phyloP scores from a whole-genome alignment of 2,113 vertebrate species.

The Xerus inauris region DNA sequence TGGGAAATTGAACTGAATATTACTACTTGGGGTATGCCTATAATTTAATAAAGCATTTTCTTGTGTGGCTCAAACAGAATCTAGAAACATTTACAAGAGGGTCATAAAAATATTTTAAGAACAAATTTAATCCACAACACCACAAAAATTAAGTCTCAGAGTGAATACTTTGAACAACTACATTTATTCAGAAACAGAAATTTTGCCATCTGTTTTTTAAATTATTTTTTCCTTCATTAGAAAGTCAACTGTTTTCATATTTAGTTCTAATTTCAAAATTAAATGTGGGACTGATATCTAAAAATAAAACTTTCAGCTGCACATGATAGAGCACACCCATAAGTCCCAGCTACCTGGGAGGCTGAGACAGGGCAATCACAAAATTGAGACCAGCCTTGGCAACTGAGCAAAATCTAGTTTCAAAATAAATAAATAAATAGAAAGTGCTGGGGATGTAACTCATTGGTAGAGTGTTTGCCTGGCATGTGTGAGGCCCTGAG shows the following conservation, averaged over 20 bases:
- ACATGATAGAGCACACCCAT: no score
- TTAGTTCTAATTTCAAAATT: constrained; percentile 41
- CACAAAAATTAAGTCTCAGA: neutral
- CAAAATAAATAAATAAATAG: no score
- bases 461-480: neutral
- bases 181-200: constrained; percentile 51
- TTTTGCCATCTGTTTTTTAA: neutral
- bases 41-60: constrained; percentile 50
- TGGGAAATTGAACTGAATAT: constrained; percentile 30
- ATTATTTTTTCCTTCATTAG: neutral
- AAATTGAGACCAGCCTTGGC: neutral
- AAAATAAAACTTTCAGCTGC: no score
- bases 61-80: constrained; percentile 41
- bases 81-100: constrained; percentile 30
- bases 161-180: neutral
- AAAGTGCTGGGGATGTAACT: neutral
- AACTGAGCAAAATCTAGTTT: no score
- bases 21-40: neutral
- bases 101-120: constrained; percentile 20
- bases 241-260: constrained; percentile 45
- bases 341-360: neutral
- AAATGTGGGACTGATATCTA: neutral
- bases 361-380: neutral
- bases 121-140: neutral
- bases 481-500: no score